These are phyloP conservation scores for Poeciliopsis paucimaculata DNA, from an alignment of 2,797 vertebrate species.

Conservation along the genomic window DNA sequence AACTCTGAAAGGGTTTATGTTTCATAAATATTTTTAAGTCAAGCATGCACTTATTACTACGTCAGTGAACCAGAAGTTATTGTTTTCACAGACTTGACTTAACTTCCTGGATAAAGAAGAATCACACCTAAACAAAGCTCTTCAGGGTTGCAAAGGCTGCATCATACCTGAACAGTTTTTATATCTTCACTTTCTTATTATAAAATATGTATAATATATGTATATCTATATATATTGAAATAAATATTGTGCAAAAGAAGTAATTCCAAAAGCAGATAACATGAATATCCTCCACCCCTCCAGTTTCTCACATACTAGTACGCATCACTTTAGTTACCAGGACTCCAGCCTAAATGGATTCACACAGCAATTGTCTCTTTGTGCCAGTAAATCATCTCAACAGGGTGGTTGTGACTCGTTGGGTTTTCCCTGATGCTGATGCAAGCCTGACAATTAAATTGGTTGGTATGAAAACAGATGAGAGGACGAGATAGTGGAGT, in stretches of 20 bases:
- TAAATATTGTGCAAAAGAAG: not conserved
- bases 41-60: not conserved
- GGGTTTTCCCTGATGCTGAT: conserved; percentile 23
- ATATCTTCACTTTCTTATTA: not conserved
- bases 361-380: not conserved
- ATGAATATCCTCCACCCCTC: not conserved
- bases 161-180: not conserved
- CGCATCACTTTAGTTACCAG: not conserved
- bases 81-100: not conserved
- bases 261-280: too few relatives aligned
- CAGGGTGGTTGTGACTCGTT: conserved; percentile 22
- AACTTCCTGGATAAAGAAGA: not conserved
- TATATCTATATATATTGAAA: not conserved
- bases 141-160: not conserved
- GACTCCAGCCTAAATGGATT: not conserved
- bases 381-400: not conserved
- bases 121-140: not conserved
- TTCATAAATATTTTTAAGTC: not conserved
- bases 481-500: not conserved
- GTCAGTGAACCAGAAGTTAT: not conserved
- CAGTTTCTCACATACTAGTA: not conserved
- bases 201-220: not conserved
- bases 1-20: not conserved
- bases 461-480: conserved; percentile 17
- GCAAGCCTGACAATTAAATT: conserved; percentile 19